Conservation (phyloP, 1,140 invertebrate species). For the Drosophila orena region DNA sequence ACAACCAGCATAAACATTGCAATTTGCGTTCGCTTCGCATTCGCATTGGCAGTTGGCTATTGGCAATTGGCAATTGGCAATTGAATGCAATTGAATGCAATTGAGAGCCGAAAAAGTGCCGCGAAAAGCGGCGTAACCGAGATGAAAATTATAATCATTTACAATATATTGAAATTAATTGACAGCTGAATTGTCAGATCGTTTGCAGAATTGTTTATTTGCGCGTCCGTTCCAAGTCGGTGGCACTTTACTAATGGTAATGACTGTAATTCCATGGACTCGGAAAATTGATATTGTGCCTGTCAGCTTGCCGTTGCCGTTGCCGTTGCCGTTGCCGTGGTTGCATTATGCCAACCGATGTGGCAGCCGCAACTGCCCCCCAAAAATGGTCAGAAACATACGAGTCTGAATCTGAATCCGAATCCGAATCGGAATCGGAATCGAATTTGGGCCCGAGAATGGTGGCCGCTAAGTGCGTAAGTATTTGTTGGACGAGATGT, state of each 20-base stretch:
- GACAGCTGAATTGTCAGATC: conserved; percentile 82
- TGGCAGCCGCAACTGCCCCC: conserved; percentile 63
- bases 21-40: conserved; percentile 73
- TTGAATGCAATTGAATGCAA: conserved; percentile 12
- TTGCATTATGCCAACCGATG: conserved; percentile 72
- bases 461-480: conserved; percentile 44
- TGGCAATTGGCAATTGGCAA: conserved; percentile 11
- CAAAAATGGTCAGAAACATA: conserved; percentile 62
- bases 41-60: conserved; percentile 16
- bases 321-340: no score
- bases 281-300: conserved; percentile 80
- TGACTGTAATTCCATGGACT: conserved; percentile 79
- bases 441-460: conserved; percentile 22
- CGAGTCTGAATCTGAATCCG: conserved; percentile 13
- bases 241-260: conserved; percentile 83
- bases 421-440: conserved; percentile 27
- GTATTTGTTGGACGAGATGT: conserved; percentile 55
- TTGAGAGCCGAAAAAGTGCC: conserved; percentile 37
- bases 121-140: conserved; percentile 28
- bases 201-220: conserved; percentile 79
- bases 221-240: conserved; percentile 39
- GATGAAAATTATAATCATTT: conserved; percentile 77
- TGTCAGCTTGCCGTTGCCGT: conserved; percentile 11
- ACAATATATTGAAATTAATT: conserved; percentile 84
- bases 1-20: conserved; percentile 79